Evolutionary conservation across 2,888 invertebrate species (phyloP).

Genomic region (Drosophila algonquin): DNA sequence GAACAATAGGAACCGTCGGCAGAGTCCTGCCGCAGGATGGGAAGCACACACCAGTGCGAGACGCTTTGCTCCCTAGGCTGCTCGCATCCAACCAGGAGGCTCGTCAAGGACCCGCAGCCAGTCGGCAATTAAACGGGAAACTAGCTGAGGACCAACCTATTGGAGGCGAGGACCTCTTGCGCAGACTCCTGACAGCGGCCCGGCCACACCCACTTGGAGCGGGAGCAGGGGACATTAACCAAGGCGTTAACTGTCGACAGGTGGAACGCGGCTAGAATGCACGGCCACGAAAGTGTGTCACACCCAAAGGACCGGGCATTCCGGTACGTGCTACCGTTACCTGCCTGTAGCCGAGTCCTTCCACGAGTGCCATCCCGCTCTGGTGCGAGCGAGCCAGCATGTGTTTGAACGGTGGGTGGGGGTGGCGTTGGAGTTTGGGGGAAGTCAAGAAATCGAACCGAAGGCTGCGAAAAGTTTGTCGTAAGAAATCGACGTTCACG

Average conservation of each 20-base stretch:
- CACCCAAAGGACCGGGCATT: constrained; percentile 43
- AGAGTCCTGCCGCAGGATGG: not conserved
- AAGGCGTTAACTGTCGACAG: constrained; percentile 61
- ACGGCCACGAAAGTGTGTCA: constrained; percentile 63
- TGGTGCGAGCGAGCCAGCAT: constrained; percentile 44
- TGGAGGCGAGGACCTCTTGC: constrained; percentile 71
- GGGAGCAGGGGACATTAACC: constrained; percentile 53
- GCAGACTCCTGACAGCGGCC: constrained; percentile 74
- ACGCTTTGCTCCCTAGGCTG: constrained; percentile 22
- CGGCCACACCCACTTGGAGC: constrained; percentile 77
- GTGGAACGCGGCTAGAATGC: constrained; percentile 24
- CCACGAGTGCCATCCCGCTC: constrained; percentile 46
- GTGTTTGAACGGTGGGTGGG: constrained; percentile 34
- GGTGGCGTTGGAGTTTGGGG: constrained; percentile 62
- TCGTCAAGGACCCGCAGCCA: constrained; percentile 53
- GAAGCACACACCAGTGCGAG: constrained; percentile 1
- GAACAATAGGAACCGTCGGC: not conserved
- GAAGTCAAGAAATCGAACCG: constrained; percentile 35
- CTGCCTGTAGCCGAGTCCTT: constrained; percentile 55
- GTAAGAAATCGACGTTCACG: constrained; percentile 30
- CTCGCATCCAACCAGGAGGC: constrained; percentile 66
- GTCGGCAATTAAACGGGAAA: constrained; percentile 66
- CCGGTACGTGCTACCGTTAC: constrained; percentile 53
- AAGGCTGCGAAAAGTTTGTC: constrained; percentile 54
- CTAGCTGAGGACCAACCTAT: constrained; percentile 66